Base-by-base conservation (phyloP, 2,888 invertebrate species). In the Habrosyne pyritoides region DNA sequence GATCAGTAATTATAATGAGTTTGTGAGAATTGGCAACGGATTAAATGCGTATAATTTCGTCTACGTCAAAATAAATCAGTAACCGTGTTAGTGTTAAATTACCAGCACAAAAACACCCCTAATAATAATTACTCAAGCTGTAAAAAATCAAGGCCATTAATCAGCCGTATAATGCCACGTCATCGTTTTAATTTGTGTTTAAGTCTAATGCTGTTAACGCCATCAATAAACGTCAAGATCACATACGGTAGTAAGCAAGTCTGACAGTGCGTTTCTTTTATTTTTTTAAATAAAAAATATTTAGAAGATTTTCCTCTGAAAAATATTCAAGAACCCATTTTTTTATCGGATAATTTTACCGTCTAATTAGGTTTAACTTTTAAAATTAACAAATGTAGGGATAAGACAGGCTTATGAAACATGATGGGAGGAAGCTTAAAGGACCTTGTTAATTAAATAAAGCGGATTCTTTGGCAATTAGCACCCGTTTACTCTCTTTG, bases 381-480 rank as follows among this genome's bases (percentile, higher is more conserved):
- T 48, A 58, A 62, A 65, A 58, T 64, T 50, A 61, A 60, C 61
- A 62, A 68, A 69, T 62, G 58, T 66, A 63, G 53, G 53, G 58
- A 63, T 60, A 59, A 60, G 54, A 46, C 52, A 26, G 10, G 54
- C 64, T 64, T 66, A 73, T 61, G 57, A 67, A 65, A 65, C 66
- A 67, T 61, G 57, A 54, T 57, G 56, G 55, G 53, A 57, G 57
- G 52, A 2, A 8, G 42, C 8, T 60, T 51, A 55, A 47, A 54
- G 63, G 63, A 60, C 64, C 65, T 67, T 69, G 59, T 70, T 81
- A 81, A 83, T 83, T 75, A 67, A 73, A 73, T 77, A 69, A 78
- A 74, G 59, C 60, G 61, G 64, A 67, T 67, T 74, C 66, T 61
- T 56, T 65, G 56, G 62, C 71, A 77, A 82, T 81, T 82, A 81